Conservation (phyloP, 2,888 invertebrate genomes). For the Arrhopalites spinosus region DNA sequence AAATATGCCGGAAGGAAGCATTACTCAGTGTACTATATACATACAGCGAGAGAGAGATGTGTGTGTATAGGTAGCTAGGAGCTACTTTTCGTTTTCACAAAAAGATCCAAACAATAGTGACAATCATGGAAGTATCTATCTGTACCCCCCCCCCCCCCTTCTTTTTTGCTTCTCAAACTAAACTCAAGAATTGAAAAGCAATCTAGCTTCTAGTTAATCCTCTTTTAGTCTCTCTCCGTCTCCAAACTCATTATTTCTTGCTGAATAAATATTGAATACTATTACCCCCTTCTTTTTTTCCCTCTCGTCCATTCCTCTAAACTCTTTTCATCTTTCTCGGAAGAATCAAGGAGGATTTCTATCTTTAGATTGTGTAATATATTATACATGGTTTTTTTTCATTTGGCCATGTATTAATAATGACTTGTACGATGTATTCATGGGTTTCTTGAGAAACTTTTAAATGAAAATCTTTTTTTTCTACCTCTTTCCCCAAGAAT, state of each 20-base stretch:
- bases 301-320: neutral
- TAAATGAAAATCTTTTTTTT: too few relatives aligned
- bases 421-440: too few relatives aligned
- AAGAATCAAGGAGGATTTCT: neutral
- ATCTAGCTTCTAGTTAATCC: neutral
- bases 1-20: slow-evolving; percentile 19
- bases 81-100: neutral
- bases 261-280: neutral
- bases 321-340: neutral
- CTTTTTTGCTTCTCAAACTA: neutral
- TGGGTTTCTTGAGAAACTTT: too few relatives aligned
- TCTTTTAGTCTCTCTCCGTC: neutral
- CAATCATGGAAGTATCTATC: too few relatives aligned
- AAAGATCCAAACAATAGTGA: neutral
- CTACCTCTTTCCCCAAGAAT: neutral
- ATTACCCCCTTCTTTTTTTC: neutral
- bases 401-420: too few relatives aligned
- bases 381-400: neutral
- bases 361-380: neutral
- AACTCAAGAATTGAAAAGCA: neutral
- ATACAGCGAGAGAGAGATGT: neutral
- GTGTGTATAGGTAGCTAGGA: neutral
- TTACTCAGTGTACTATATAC: neutral
- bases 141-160: too few relatives aligned
- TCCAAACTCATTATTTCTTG: neutral